Conservation (phyloP, 2,888 invertebrate species). For the Temnothorax unifasciatus region DNA sequence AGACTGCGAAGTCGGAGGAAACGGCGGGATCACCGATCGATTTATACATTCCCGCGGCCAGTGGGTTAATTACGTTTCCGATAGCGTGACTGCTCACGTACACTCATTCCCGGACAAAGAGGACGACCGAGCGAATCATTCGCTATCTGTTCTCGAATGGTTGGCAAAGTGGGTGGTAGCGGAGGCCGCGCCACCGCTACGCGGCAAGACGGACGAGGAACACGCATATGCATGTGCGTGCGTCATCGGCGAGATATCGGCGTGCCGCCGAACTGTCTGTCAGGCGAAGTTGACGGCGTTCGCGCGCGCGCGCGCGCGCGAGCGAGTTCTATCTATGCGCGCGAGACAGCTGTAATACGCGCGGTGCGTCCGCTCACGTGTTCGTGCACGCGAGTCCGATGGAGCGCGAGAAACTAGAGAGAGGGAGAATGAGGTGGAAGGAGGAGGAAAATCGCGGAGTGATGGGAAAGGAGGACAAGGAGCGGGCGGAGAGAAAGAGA, state of each 20-base stretch:
- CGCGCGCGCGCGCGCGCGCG: not conserved
- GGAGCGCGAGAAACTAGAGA: constrained; percentile 16
- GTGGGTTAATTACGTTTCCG: constrained; percentile 48
- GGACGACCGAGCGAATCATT: constrained; percentile 30
- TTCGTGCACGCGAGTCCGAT: constrained; percentile 31
- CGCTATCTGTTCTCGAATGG: constrained; percentile 40
- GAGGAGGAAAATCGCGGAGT: constrained; percentile 15
- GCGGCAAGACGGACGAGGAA: not conserved
- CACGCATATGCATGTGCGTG: constrained; percentile 51
- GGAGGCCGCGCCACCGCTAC: not conserved
- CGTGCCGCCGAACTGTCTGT: constrained; percentile 68
- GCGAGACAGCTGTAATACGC: constrained; percentile 33
- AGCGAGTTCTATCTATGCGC: constrained; percentile 22
- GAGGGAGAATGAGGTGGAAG: constrained; percentile 8
- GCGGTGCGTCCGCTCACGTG: constrained; percentile 46
- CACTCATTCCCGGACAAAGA: not conserved
- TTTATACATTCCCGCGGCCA: constrained; percentile 40
- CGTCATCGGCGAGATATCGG: constrained; percentile 63
- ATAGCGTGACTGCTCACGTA: constrained; percentile 42
- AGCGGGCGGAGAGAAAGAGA: not conserved
- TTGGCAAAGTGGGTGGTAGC: not conserved
- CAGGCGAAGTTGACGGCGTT: constrained; percentile 51
- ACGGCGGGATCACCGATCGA: constrained; percentile 18
- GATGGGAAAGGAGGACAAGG: not conserved
- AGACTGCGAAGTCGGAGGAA: not conserved